Conservation (phyloP, 2,888 invertebrate genomes). For the Pseudolycoriella hygida region DNA sequence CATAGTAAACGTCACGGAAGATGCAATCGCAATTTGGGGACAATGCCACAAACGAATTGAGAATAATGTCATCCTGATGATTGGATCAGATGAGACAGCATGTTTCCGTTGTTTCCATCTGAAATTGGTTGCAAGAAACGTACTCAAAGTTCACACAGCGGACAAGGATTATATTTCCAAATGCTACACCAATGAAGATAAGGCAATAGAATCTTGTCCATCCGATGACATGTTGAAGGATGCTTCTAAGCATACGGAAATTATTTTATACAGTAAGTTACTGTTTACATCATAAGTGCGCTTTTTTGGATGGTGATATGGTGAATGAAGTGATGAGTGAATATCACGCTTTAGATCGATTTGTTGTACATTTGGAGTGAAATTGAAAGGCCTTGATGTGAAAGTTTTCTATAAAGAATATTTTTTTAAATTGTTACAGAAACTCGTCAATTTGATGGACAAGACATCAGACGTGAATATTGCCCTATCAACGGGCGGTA, state of each 20-base stretch:
- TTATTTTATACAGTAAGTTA: constrained; percentile 42
- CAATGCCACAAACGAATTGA: constrained; percentile 39
- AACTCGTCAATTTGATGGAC: constrained; percentile 32
- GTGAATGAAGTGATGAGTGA: background rate
- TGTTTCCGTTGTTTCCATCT: constrained; percentile 44
- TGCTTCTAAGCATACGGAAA: constrained; percentile 20
- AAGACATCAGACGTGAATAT: constrained; percentile 35
- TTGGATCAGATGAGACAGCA: constrained; percentile 36
- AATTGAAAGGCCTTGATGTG: too few relatives aligned
- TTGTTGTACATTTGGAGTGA: too few relatives aligned
- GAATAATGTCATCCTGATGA: constrained; percentile 40
- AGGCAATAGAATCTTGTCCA: constrained; percentile 39
- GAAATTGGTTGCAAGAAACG: constrained; percentile 37
- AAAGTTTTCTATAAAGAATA: too few relatives aligned
- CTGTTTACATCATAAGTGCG: too few relatives aligned
- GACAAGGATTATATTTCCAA: constrained; percentile 33
- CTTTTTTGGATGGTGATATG: constrained; percentile 4
- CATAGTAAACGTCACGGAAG: constrained; percentile 39
- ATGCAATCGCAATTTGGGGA: constrained; percentile 47
- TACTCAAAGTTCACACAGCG: constrained; percentile 40
- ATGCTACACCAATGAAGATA: constrained; percentile 40
- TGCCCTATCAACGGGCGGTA: constrained; percentile 45
- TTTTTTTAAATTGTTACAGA: constrained; percentile 20
- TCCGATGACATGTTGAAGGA: constrained; percentile 24
- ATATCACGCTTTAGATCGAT: too few relatives aligned